Conservation (phyloP, 30 jellyfish, hydroid and myxozoan genomes). For the Turritopsis dohrnii region DNA sequence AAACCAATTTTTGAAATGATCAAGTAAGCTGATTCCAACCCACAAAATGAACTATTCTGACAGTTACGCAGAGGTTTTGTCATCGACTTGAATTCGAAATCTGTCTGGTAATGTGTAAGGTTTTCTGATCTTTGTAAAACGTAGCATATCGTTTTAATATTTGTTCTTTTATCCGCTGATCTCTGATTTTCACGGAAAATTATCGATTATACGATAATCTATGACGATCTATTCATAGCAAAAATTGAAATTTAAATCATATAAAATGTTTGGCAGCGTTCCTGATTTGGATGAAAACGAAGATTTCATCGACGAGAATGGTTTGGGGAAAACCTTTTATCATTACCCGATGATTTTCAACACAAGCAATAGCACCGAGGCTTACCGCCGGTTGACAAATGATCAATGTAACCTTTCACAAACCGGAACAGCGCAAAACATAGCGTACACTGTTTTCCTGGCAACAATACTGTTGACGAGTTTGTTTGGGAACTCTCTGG, state of each 20-base stretch:
- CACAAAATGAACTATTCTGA: neutral
- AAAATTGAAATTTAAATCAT: no score
- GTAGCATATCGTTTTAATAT: no score
- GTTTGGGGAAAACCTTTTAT: neutral
- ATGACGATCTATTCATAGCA: neutral
- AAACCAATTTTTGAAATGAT: neutral
- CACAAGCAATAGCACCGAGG: neutral
- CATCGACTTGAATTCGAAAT: neutral
- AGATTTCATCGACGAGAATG: neutral
- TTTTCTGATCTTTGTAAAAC: no score
- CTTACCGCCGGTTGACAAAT: neutral
- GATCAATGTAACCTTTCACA: neutral
- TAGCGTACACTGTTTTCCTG: conserved; percentile 45
- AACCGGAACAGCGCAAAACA: neutral
- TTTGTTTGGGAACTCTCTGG: conserved; percentile 64
- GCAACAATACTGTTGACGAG: conserved; percentile 39
- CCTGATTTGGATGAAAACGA: neutral
- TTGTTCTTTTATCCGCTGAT: no score
- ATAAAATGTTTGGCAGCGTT: neutral
- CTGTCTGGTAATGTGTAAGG: neutral
- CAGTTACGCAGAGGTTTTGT: neutral
- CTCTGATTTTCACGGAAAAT: no score
- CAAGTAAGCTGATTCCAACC: neutral
- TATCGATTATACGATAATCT: no score
- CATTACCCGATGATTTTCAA: neutral